Base-by-base conservation (phyloP, 2,113 vertebrate genomes). In the Illadopsis cleaveri region DNA sequence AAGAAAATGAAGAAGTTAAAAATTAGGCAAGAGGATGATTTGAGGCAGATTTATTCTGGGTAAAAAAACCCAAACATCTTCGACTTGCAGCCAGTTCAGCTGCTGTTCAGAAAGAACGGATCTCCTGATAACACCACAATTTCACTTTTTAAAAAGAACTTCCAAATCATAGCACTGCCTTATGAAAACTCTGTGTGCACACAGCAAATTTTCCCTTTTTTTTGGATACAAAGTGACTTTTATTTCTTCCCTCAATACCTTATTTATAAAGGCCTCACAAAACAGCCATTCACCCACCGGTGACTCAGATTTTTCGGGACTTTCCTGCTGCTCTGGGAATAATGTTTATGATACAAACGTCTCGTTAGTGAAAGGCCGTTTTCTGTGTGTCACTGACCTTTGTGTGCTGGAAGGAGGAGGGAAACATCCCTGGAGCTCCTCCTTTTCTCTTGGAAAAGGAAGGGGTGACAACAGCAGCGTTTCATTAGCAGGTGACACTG, bases 251-350 rank as follows among this genome's bases (percentile, higher is more conserved):
- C 86, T 97, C 97, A 97, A 79, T 92, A 95, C 94, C 95, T 92
- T 95, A 94, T 96, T 97, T 98, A 92, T 97, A 42, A 79, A 95
- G 70, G 80, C 53, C 94, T 97, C 33, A 98, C 96, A 98, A 96
- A 97, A 97, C 94, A 86, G 65, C 96, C 93, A 96, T 97, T 98
- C 96, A 98, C 94, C 94, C 76, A 60, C 61, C 61, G 89, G 12
- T 97, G 97, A 97, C 91, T 97, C 97, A 97, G 93, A 97, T 95
- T 94, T 86, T 96, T 66, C 20, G 97, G n/a, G 96, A 94, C 96
- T 98, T 98, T 97, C 96, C 97, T 95, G 93, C 90, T 82, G 35
- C 77, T 93, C 96, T 90, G 96, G 89, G 81, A 96, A 94, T 96
- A 86, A 88, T 91, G 95, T 97, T 97, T 96, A 93, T 62, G 48